Percentiles rank a stretch among this genome's conserved stretches.
These are phyloP conservation scores for Osmerus mordax DNA, from an alignment of 2,113 vertebrate genomes.

Conservation along the genomic window DNA sequence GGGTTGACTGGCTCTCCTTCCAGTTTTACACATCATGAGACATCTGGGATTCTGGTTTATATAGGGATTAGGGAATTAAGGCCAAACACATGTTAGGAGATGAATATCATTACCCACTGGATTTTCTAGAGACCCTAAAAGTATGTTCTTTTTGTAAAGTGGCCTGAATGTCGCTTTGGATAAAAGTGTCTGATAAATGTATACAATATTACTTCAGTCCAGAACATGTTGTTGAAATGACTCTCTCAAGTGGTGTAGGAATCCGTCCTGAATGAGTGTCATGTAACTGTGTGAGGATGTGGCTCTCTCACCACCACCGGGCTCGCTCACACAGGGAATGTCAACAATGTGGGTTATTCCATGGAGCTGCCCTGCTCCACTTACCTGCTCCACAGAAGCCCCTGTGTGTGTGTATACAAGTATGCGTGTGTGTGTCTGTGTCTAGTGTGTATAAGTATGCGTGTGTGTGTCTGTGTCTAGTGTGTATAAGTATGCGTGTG, in stretches of 20 bases:
- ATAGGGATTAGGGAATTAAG: neutral
- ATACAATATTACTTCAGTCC: no score
- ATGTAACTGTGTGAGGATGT: no score
- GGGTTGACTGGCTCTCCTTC: neutral
- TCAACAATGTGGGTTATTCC: neutral
- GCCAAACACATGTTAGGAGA: neutral
- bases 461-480: neutral
- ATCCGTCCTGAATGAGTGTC: no score
- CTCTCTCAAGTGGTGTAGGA: no score
- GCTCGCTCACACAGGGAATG: no score
- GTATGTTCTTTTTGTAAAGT: neutral
- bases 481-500: neutral
- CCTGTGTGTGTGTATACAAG: slow-evolving; percentile 2
- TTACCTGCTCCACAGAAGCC: neutral
- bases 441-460: neutral
- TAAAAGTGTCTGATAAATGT: no score
- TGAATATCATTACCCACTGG: neutral
- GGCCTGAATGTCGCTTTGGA: neutral
- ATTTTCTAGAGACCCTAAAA: no score
- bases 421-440: neutral
- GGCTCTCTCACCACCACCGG: no score
- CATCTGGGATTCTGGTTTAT: neutral
- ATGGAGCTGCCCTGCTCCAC: slow-evolving; percentile 8
- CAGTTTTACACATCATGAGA: neutral
- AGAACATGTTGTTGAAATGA: no score